Conservation (phyloP, 2,888 invertebrate species). For the Tetragonisca angustula region DNA sequence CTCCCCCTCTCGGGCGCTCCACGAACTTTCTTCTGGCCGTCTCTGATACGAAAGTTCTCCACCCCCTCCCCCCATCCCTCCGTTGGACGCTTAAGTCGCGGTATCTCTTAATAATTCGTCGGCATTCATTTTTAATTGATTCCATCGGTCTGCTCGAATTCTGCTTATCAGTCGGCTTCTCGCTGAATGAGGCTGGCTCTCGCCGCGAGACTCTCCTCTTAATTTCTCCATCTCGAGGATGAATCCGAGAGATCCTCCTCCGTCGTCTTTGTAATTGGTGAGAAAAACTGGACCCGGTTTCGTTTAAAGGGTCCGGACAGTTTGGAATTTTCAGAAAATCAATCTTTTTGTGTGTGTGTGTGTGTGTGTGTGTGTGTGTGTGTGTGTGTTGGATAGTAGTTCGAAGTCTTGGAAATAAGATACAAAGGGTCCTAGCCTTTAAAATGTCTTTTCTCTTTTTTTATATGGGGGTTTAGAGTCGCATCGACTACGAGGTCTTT, state of each 20-base stretch:
- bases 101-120: constrained; percentile 64
- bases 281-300: constrained; percentile 54
- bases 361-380: too few relatives aligned
- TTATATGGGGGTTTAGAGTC: too few relatives aligned
- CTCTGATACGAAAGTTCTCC: constrained; percentile 47
- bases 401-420: too few relatives aligned
- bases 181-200: constrained; percentile 7
- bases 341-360: too few relatives aligned
- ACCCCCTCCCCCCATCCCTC: background rate
- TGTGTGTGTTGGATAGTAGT: too few relatives aligned
- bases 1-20: constrained; percentile 36
- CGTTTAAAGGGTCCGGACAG: too few relatives aligned
- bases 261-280: constrained; percentile 60
- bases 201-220: background rate
- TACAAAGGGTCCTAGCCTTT: too few relatives aligned
- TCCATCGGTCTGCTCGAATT: constrained; percentile 42
- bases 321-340: too few relatives aligned
- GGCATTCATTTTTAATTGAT: constrained; percentile 68
- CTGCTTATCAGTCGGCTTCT: constrained; percentile 28
- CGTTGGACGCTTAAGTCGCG: constrained; percentile 44
- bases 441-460: too few relatives aligned
- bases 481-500: too few relatives aligned
- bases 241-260: constrained; percentile 34
- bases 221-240: constrained; percentile 40
- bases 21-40: constrained; percentile 38